Evolutionary conservation across 2,888 invertebrate genomes (phyloP).

Genomic region (Agrilus biguttatus): DNA sequence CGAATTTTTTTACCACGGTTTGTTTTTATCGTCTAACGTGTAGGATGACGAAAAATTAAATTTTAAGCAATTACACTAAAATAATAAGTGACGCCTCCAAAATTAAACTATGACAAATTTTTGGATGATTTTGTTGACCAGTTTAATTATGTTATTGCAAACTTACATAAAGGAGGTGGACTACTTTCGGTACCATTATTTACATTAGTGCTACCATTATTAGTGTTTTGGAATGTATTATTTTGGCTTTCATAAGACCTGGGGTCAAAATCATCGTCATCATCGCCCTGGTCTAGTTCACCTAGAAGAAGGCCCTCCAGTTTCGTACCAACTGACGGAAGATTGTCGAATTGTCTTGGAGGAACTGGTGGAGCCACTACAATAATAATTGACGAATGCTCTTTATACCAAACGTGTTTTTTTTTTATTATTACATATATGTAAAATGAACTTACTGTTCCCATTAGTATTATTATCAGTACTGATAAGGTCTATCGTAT

Average conservation of each 20-base stretch:
- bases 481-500: conserved; percentile 24
- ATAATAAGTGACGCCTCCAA: background rate
- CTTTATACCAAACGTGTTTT: too few species aligned
- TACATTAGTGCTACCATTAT: conserved; percentile 17
- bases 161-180: conserved; percentile 62
- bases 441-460: conserved; percentile 15
- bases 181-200: conserved; percentile 12
- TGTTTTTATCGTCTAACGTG: too few species aligned
- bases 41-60: too few species aligned
- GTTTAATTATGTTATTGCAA: too few species aligned
- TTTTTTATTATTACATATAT: too few species aligned
- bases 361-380: conserved; percentile 31
- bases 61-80: too few species aligned
- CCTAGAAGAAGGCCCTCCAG: conserved; percentile 62
- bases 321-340: conserved; percentile 55
- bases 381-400: too few species aligned
- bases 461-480: conserved; percentile 19
- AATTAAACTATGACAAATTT: background rate
- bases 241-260: conserved; percentile 58
- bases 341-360: conserved; percentile 32
- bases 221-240: conserved; percentile 22
- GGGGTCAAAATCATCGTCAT: conserved; percentile 74
- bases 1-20: too few species aligned
- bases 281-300: conserved; percentile 58
- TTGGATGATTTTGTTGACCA: too few species aligned